Evolutionary conservation across 2,888 invertebrate species (phyloP).

Genomic region (Encarsia formosa): DNA sequence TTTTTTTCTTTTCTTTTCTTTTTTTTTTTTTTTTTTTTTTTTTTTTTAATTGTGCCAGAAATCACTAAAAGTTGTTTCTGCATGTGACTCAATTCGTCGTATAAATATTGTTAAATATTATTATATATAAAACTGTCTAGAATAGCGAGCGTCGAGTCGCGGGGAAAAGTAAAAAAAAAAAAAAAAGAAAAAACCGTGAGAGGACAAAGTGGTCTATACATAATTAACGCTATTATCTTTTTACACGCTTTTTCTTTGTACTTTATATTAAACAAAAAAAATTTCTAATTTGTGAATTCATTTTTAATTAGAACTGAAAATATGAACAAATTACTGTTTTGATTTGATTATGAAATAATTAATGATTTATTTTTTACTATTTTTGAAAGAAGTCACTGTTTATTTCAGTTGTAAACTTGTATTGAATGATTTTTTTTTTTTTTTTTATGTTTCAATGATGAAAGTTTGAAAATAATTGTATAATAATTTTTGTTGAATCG

Average conservation of each 20-base stretch:
- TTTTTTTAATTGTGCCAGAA: constrained; percentile 53
- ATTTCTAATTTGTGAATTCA: no score
- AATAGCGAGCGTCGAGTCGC: constrained; percentile 38
- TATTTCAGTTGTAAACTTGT: no score
- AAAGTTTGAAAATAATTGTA: no score
- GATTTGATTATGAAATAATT: no score
- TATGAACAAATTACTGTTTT: no score
- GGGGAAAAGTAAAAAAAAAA: constrained; percentile 30
- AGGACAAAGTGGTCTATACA: constrained; percentile 15
- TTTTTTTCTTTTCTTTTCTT: constrained; percentile 48
- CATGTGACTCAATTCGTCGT: constrained; percentile 52
- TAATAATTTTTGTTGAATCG: no score
- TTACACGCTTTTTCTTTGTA: constrained; percentile 10
- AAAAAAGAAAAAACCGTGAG: constrained; percentile 6
- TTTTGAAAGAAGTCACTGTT: no score
- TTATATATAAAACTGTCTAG: constrained; percentile 50
- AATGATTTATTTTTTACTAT: no score
- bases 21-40: constrained; percentile 52
- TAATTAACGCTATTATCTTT: constrained; percentile 9
- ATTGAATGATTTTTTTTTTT: no score
- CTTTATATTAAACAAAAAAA: no score
- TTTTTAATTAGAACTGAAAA: no score
- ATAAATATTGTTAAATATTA: constrained; percentile 61
- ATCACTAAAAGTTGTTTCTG: constrained; percentile 48
- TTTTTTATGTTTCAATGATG: no score